phyloP scores from a whole-genome alignment of 2,888 invertebrate species.

The Drosophila helvetica region DNA sequence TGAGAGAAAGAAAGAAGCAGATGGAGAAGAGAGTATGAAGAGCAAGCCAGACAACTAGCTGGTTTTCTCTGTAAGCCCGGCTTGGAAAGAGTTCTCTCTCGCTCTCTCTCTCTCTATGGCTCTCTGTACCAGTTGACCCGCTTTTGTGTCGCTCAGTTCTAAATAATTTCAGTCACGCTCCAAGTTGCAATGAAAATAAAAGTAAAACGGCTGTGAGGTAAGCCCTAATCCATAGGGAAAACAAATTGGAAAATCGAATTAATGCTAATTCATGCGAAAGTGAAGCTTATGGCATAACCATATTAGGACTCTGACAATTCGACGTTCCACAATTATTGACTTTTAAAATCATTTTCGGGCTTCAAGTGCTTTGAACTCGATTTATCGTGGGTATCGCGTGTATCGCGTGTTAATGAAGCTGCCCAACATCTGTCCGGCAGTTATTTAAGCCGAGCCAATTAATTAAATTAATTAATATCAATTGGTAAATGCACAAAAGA shows the following conservation, averaged over 20 bases:
- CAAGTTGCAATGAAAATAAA: slow-evolving; percentile 36
- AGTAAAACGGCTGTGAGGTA: slow-evolving; percentile 33
- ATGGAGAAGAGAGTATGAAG: slow-evolving; percentile 15
- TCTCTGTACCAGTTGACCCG: slow-evolving; percentile 2
- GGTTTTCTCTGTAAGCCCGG: slow-evolving; percentile 6
- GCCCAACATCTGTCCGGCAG: slow-evolving; percentile 43
- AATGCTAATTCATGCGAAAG: slow-evolving; percentile 29
- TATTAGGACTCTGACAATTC: slow-evolving; percentile 6
- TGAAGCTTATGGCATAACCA: slow-evolving; percentile 21
- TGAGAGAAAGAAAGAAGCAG: slow-evolving; percentile 11
- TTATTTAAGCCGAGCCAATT: slow-evolving; percentile 62
- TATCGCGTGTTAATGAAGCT: slow-evolving; percentile 45
- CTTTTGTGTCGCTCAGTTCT: slow-evolving; percentile 27
- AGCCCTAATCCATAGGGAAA: slow-evolving; percentile 30
- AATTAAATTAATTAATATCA: slow-evolving; percentile 75
- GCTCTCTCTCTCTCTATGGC: neutral
- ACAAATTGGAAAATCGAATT: slow-evolving; percentile 19
- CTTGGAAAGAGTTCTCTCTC: neutral
- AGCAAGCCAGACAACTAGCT: slow-evolving; percentile 3
- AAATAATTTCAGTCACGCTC: slow-evolving; percentile 44
- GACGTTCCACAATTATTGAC: neutral
- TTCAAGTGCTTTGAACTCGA: slow-evolving; percentile 30
- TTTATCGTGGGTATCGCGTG: slow-evolving; percentile 12
- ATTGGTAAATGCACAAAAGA: slow-evolving; percentile 48
- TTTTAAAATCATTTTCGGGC: slow-evolving; percentile 4